Evolutionary conservation across 2,797 vertebrate species (phyloP).

Genomic region (Acanthis flammea): DNA sequence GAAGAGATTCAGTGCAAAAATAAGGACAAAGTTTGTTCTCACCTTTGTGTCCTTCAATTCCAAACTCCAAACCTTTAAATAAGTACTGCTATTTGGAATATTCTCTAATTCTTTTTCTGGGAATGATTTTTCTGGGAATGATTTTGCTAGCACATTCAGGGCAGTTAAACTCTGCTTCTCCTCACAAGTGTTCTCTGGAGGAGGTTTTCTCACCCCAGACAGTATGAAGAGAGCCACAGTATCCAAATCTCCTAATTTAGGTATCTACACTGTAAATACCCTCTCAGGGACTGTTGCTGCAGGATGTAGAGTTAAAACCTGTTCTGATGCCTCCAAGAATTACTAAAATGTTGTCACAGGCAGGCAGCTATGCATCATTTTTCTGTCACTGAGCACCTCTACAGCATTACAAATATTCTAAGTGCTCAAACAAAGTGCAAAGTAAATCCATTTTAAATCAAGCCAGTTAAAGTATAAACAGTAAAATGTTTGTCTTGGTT

Average conservation of each 20-base stretch:
- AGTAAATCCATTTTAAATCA: constrained; percentile 13
- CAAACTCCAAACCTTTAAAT: neutral
- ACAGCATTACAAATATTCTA: constrained; percentile 8
- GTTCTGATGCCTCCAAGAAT: neutral
- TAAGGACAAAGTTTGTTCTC: neutral
- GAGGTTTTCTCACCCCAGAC: constrained; percentile 27
- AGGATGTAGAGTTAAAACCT: neutral
- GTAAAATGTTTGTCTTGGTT: neutral
- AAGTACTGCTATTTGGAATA: constrained; percentile 2
- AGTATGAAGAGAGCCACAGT: constrained; percentile 5
- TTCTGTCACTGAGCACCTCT: constrained; percentile 31
- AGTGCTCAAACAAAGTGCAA: neutral
- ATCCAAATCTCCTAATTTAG: constrained; percentile 42
- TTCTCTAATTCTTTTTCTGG: neutral
- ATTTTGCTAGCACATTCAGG: neutral
- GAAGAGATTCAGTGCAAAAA: neutral
- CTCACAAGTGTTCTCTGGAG: constrained; percentile 44
- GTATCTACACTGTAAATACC: constrained; percentile 20
- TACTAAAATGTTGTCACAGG: constrained; percentile 2
- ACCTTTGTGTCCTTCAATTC: neutral
- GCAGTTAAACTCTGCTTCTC: constrained; percentile 19
- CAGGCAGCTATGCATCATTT: constrained; percentile 27
- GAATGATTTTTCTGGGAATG: constrained; percentile 9
- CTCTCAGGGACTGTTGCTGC: constrained; percentile 13
- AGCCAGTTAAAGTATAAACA: neutral